Evolutionary conservation across 2,797 vertebrate genomes (phyloP).

Genomic region (Gallinago nigripennis): DNA sequence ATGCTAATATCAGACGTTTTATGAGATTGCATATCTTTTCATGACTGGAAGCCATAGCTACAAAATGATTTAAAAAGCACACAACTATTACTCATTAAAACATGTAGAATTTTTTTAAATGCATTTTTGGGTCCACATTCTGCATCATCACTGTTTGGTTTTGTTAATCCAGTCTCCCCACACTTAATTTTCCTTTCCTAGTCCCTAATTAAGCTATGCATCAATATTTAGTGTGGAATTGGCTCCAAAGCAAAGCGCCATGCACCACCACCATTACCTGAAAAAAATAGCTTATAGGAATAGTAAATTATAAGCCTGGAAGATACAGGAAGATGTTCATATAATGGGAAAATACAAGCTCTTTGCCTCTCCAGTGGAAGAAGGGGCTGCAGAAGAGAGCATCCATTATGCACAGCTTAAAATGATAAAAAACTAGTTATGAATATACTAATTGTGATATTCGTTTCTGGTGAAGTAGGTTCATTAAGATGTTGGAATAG

Average conservation of each 20-base stretch:
- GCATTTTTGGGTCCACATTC: slow-evolving; percentile 17
- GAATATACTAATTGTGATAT: neutral
- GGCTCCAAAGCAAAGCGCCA: slow-evolving; percentile 30
- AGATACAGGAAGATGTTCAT: neutral
- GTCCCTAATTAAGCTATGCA: slow-evolving; percentile 39
- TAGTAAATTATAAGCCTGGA: slow-evolving; percentile 14
- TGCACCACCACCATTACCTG: slow-evolving; percentile 10
- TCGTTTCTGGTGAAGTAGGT: neutral
- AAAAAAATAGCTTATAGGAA: neutral
- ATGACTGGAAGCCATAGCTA: slow-evolving; percentile 69
- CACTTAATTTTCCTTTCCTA: slow-evolving; percentile 42
- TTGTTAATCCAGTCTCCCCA: slow-evolving; percentile 46
- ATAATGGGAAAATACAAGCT: neutral
- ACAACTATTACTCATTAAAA: slow-evolving; percentile 4
- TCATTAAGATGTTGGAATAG: slow-evolving; percentile 5
- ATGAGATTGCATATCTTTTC: slow-evolving; percentile 75
- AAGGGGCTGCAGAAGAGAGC: neutral
- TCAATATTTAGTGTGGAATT: slow-evolving; percentile 33
- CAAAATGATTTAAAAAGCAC: slow-evolving; percentile 61
- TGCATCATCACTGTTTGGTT: neutral
- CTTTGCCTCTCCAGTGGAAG: neutral
- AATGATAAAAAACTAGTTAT: neutral
- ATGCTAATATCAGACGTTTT: slow-evolving; percentile 76
- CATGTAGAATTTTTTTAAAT: neutral
- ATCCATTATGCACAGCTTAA: neutral